Percentiles rank a stretch among this genome's conserved stretches.
These are phyloP conservation scores for Hipposideros armiger DNA, from an alignment of 2,113 vertebrate species.

Conservation along the genomic window DNA sequence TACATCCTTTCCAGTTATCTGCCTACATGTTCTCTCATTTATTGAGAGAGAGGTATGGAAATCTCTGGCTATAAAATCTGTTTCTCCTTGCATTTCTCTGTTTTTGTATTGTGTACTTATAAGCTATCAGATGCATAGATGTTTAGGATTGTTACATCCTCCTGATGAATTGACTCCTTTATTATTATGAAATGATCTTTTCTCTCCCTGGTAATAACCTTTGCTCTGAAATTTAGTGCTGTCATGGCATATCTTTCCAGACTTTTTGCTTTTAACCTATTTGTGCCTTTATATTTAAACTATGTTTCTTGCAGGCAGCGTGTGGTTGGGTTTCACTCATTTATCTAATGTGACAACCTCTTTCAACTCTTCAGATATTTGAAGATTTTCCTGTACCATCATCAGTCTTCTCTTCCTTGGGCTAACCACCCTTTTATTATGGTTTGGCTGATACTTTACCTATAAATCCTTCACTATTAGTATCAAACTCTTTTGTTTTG, in stretches of 20 bases:
- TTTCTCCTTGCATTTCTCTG: neutral
- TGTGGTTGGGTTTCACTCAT: neutral
- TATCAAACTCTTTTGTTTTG: conserved; percentile 12
- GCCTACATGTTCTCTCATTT: neutral
- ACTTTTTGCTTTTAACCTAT: neutral
- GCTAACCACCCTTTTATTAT: neutral
- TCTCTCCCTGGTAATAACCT: neutral
- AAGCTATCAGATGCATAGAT: neutral
- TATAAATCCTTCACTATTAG: conserved; percentile 3
- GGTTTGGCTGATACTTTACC: neutral
- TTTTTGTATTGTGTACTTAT: neutral
- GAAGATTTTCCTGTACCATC: neutral
- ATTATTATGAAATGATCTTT: conserved; percentile 4
- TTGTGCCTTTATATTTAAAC: neutral
- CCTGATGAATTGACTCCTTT: neutral
- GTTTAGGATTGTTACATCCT: neutral
- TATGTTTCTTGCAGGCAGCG: neutral
- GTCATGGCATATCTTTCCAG: neutral
- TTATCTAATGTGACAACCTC: neutral
- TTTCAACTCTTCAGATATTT: neutral
- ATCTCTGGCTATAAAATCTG: neutral
- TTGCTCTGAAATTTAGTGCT: conserved; percentile 12
- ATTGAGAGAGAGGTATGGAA: neutral
- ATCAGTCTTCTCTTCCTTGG: conserved; percentile 25
- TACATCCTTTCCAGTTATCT: neutral